Conservation (phyloP, 30 jellyfish, hydroid and myxozoan genomes). For the Aurelia sp. region DNA sequence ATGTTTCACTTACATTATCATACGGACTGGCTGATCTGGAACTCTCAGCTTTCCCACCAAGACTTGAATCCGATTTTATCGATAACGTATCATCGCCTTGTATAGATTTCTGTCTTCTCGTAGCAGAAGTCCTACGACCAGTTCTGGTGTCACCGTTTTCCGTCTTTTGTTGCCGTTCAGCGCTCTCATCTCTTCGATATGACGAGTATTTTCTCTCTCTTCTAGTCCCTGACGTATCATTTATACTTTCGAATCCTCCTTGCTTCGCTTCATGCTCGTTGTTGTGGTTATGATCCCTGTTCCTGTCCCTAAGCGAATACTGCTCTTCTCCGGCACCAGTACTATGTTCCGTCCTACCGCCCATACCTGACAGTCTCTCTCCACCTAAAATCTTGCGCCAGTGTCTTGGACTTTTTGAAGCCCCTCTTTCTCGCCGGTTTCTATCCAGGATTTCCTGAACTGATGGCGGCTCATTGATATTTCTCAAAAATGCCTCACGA, state of each 20-base stretch:
- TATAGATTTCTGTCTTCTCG: constrained; percentile 2
- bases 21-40: constrained; percentile 55
- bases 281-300: constrained; percentile 8
- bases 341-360: neutral
- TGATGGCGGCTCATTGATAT: constrained; percentile 35
- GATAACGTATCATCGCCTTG: constrained; percentile 4
- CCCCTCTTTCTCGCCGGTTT: constrained; percentile 45
- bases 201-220: neutral
- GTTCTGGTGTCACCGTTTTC: no score
- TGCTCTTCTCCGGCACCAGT: constrained; percentile 16
- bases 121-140: neutral
- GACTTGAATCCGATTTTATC: constrained; percentile 32
- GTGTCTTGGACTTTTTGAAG: constrained; percentile 58
- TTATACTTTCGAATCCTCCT: neutral
- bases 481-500: constrained; percentile 2
- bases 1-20: constrained; percentile 32
- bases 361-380: constrained; percentile 5
- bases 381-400: constrained; percentile 62
- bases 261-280: neutral
- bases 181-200: constrained; percentile 6
- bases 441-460: constrained; percentile 65
- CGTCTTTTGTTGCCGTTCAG: neutral
- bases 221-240: neutral
- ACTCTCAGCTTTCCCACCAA: constrained; percentile 11
- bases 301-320: neutral